These are phyloP conservation scores for Rhinolophus ferrumequinum DNA, from an alignment of 2,113 vertebrate genomes.

Conservation along the genomic window DNA sequence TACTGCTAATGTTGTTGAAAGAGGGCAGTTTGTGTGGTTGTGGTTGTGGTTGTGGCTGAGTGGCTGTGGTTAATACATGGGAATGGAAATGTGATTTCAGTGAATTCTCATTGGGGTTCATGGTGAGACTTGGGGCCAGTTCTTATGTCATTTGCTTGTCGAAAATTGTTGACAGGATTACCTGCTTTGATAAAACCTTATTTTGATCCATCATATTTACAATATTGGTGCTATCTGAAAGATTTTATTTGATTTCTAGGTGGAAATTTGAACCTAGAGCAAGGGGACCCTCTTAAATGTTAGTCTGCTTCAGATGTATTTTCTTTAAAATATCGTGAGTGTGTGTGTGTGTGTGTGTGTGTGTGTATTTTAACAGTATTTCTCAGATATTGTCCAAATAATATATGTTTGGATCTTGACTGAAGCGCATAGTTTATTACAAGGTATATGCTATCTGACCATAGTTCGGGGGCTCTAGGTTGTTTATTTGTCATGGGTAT, in stretches of 20 bases:
- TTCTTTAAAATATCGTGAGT: background rate
- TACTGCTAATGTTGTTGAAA: background rate
- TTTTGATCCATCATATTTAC: background rate
- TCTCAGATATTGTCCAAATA: background rate
- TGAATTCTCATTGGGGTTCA: background rate
- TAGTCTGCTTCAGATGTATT: background rate
- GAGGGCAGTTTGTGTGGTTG: background rate
- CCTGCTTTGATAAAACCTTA: background rate
- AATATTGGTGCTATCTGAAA: background rate
- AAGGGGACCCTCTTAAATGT: background rate
- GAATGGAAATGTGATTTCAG: background rate
- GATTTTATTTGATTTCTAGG: conserved; percentile 13
- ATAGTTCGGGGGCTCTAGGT: background rate
- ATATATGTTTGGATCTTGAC: background rate
- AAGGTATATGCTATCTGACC: background rate
- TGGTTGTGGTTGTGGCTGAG: background rate
- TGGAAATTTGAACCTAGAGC: background rate
- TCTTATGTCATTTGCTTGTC: background rate
- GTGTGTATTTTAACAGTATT: background rate
- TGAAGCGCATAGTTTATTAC: background rate
- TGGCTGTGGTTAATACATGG: background rate
- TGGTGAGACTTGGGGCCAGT: background rate
- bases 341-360: background rate
- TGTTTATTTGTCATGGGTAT: background rate
- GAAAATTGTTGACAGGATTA: background rate